phyloP scores from a whole-genome alignment of 2,797 vertebrate genomes.

The Siniperca scherzeri region DNA sequence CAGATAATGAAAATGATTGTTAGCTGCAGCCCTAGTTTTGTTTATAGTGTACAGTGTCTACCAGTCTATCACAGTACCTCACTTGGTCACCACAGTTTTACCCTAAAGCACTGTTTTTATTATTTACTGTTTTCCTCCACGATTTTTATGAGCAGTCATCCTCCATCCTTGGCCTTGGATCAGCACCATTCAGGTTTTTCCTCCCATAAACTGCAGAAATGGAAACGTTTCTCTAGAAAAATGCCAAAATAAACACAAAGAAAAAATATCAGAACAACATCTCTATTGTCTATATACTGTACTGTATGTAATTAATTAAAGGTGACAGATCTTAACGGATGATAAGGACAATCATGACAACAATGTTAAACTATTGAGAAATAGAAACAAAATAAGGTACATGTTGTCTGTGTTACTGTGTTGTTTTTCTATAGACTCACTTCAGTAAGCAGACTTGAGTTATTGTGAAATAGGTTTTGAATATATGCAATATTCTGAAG shows the following conservation, averaged over 20 bases:
- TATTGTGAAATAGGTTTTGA: slow-evolving; percentile 37
- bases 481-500: slow-evolving; percentile 39
- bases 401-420: background rate
- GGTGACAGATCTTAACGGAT: no score
- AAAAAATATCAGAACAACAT: slow-evolving; percentile 6
- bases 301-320: background rate
- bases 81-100: background rate
- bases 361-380: background rate
- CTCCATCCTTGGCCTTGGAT: background rate
- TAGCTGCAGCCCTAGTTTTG: background rate
- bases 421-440: slow-evolving; percentile 12
- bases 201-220: slow-evolving; percentile 2
- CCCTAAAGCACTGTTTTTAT: slow-evolving; percentile 15
- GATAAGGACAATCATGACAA: background rate
- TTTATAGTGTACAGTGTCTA: background rate
- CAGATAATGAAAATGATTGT: background rate
- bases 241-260: background rate
- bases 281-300: background rate
- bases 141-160: background rate
- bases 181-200: background rate
- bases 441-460: slow-evolving; percentile 26
- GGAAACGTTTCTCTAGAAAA: slow-evolving; percentile 3
- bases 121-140: background rate
- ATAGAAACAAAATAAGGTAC: background rate
- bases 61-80: background rate